Percentiles rank a stretch among this genome's conserved stretches.
Evolutionary conservation across 1,140 invertebrate genomes (phyloP).

Genomic region (Papilio polytes): DNA sequence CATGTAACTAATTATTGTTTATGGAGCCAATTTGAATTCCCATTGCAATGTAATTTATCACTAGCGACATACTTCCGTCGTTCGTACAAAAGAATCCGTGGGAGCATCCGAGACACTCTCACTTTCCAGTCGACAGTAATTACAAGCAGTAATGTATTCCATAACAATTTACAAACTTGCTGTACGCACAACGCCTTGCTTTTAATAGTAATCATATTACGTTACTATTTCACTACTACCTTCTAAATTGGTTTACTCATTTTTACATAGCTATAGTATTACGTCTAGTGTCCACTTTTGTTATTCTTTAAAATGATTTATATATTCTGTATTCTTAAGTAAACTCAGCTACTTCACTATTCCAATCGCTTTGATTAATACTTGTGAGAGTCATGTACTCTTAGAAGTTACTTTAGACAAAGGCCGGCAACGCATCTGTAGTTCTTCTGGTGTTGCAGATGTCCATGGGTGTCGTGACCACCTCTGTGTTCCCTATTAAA

Average conservation of each 20-base stretch:
- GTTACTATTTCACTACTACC: background rate
- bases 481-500: too few species aligned
- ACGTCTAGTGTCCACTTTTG: too few species aligned
- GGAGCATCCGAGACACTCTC: conserved; percentile 15
- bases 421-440: too few species aligned
- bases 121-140: conserved; percentile 22
- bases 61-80: conserved; percentile 8
- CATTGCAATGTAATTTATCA: background rate
- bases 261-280: background rate
- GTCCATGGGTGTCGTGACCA: too few species aligned
- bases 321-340: too few species aligned
- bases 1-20: background rate
- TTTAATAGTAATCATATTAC: background rate
- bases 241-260: background rate
- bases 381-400: too few species aligned
- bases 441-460: too few species aligned
- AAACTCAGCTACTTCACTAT: too few species aligned
- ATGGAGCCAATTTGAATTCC: background rate
- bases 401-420: too few species aligned
- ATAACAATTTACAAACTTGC: conserved; percentile 6
- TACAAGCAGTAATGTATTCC: conserved; percentile 15
- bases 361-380: too few species aligned
- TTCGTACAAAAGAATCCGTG: conserved; percentile 25
- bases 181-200: background rate
- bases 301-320: too few species aligned